Evolutionary conservation across 2,113 vertebrate species (phyloP).

Genomic region (Rhombomys opimus): DNA sequence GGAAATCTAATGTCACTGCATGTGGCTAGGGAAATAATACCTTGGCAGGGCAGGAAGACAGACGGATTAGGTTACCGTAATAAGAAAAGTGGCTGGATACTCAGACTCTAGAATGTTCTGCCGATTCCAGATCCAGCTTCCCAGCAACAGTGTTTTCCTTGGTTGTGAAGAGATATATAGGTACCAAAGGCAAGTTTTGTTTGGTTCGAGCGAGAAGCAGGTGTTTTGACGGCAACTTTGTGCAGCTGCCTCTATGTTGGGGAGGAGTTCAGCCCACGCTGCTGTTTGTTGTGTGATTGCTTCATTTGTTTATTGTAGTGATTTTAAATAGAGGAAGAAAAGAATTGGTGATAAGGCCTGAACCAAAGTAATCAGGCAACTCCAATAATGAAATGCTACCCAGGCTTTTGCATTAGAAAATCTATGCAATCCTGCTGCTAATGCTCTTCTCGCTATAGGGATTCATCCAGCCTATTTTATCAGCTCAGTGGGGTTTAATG

Average conservation of each 20-base stretch:
- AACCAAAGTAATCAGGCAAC: conserved; percentile 52
- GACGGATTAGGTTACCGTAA: background rate
- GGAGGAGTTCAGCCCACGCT: conserved; percentile 54
- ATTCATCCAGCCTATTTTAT: conserved; percentile 71
- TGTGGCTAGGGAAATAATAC: conserved; percentile 59
- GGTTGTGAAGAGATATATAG: background rate
- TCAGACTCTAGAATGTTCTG: conserved; percentile 36
- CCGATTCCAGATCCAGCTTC: background rate
- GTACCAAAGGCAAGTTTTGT: conserved; percentile 23
- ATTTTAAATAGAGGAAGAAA: conserved; percentile 62
- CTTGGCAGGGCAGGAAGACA: conserved; percentile 23
- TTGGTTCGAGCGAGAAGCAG: conserved; percentile 30
- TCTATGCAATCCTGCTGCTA: conserved; percentile 57
- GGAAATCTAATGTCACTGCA: conserved; percentile 38
- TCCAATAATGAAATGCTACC: conserved; percentile 64
- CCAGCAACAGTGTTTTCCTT: background rate
- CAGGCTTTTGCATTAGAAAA: conserved; percentile 53
- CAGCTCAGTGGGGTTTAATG: conserved; percentile 72
- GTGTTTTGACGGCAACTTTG: conserved; percentile 55
- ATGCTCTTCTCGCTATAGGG: conserved; percentile 54
- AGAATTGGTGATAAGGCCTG: conserved; percentile 28
- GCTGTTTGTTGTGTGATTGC: background rate
- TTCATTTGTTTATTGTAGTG: conserved; percentile 60
- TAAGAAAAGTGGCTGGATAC: background rate
- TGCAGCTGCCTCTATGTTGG: background rate